Evolutionary conservation across 2,888 invertebrate genomes (phyloP).

Genomic region (Rhingia campestris): DNA sequence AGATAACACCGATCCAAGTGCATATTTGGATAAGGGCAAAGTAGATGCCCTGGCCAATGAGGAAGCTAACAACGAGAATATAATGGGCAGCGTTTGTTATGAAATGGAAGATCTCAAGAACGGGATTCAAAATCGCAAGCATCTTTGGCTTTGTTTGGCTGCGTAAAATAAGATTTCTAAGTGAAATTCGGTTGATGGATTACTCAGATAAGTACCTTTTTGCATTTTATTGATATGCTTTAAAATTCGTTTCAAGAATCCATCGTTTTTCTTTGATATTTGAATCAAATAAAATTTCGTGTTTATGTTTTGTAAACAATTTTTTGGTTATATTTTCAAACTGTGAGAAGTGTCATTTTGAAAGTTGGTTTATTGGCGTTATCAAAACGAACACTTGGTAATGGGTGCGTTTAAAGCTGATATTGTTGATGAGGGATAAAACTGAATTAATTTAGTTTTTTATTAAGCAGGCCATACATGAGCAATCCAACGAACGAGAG

Average conservation of each 20-base stretch:
- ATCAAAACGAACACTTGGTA: not conserved
- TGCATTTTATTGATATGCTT: constrained; percentile 43
- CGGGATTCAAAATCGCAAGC: constrained; percentile 61
- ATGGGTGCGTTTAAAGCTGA: not conserved
- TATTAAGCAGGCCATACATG: too few species aligned
- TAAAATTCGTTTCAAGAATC: constrained; percentile 10
- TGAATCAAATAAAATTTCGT: constrained; percentile 46
- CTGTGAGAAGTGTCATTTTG: constrained; percentile 42
- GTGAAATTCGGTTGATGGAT: not conserved
- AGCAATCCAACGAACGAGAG: too few species aligned
- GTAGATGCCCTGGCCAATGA: constrained; percentile 75
- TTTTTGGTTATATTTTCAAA: constrained; percentile 62
- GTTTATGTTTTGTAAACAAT: constrained; percentile 49
- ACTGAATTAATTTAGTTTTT: too few species aligned
- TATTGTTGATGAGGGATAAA: too few species aligned
- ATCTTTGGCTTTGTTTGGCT: constrained; percentile 40
- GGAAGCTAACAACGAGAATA: constrained; percentile 69
- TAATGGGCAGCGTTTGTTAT: constrained; percentile 51
- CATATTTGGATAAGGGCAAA: constrained; percentile 57
- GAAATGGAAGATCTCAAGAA: constrained; percentile 58
- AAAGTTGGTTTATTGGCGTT: constrained; percentile 28
- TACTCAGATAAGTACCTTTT: constrained; percentile 25
- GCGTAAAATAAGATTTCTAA: not conserved
- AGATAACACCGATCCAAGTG: constrained; percentile 46
- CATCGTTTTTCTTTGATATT: constrained; percentile 45